These are phyloP conservation scores for Cistogaster globosa DNA, from an alignment of 2,888 invertebrate species.

Conservation along the genomic window DNA sequence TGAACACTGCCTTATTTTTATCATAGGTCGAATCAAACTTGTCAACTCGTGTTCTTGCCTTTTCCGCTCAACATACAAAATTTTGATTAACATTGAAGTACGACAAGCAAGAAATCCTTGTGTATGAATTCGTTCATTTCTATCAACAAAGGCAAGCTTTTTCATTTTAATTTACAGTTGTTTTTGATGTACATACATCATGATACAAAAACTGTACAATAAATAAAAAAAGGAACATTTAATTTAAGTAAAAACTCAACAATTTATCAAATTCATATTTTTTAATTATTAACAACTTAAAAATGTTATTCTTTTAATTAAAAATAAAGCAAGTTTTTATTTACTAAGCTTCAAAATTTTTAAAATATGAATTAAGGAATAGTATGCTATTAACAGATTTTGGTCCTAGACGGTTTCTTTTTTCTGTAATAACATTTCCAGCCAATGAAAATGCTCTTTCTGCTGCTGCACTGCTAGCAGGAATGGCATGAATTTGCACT, in stretches of 20 bases:
- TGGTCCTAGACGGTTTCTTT: slow-evolving; percentile 60
- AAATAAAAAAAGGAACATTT: not conserved
- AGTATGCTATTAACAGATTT: slow-evolving; percentile 37
- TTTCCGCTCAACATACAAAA: slow-evolving; percentile 18
- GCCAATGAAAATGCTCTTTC: slow-evolving; percentile 62
- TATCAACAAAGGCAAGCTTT: slow-evolving; percentile 14
- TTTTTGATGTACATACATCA: not conserved
- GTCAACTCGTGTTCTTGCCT: slow-evolving; percentile 12
- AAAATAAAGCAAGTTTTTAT: slow-evolving; percentile 25
- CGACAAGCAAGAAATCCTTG: slow-evolving; percentile 23
- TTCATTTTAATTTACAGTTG: slow-evolving; percentile 3
- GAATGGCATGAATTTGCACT: slow-evolving; percentile 57
- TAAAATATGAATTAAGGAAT: slow-evolving; percentile 5
- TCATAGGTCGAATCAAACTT: slow-evolving; percentile 26
- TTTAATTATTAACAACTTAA: slow-evolving; percentile 14
- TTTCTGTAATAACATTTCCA: slow-evolving; percentile 63
- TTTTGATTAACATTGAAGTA: slow-evolving; percentile 18
- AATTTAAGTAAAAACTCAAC: not conserved
- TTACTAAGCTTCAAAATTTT: slow-evolving; percentile 20
- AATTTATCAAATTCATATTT: not conserved
- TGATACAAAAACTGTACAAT: not conserved
- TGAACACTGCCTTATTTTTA: slow-evolving; percentile 25
- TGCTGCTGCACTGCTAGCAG: slow-evolving; percentile 55
- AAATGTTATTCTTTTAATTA: slow-evolving; percentile 21
- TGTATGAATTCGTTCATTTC: slow-evolving; percentile 17